These are phyloP conservation scores for Trichomycterus rosablanca DNA, from an alignment of 2,113 vertebrate genomes.

Conservation along the genomic window DNA sequence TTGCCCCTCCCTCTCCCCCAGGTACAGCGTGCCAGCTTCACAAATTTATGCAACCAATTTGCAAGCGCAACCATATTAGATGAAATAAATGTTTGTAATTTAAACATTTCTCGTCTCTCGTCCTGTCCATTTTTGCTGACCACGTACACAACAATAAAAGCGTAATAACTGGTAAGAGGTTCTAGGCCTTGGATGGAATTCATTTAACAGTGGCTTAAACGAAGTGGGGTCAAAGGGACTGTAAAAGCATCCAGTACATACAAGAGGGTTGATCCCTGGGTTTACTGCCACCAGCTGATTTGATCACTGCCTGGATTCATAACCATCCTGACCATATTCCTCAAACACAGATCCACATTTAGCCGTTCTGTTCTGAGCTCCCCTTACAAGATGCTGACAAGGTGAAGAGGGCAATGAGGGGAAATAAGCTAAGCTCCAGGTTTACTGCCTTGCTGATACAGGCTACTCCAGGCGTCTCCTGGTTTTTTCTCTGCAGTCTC, in stretches of 20 bases:
- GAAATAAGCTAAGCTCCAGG: constrained; percentile 19
- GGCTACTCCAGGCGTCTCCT: background rate
- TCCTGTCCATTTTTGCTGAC: no score
- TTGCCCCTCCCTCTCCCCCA: constrained; percentile 45
- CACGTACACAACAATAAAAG: no score
- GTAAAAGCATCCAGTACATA: constrained; percentile 77
- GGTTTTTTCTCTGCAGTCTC: background rate
- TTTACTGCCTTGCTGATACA: constrained; percentile 1
- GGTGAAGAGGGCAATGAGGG: background rate
- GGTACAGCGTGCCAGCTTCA: no score
- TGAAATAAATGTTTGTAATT: no score
- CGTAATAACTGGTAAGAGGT: constrained; percentile 71
- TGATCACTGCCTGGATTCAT: background rate
- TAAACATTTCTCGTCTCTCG: no score
- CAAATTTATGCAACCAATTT: no score
- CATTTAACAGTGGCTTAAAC: constrained; percentile 78
- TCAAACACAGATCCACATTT: background rate
- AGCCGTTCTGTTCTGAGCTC: background rate
- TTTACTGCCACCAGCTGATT: background rate
- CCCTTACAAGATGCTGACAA: constrained; percentile 3
- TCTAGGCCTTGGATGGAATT: constrained; percentile 79
- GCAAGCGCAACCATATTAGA: no score
- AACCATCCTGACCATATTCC: constrained; percentile 1
- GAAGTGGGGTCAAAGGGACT: constrained; percentile 76
- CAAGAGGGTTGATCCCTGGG: constrained; percentile 68